phyloP scores from a whole-genome alignment of 2,888 invertebrate genomes.

The Stratiomys singularior region DNA sequence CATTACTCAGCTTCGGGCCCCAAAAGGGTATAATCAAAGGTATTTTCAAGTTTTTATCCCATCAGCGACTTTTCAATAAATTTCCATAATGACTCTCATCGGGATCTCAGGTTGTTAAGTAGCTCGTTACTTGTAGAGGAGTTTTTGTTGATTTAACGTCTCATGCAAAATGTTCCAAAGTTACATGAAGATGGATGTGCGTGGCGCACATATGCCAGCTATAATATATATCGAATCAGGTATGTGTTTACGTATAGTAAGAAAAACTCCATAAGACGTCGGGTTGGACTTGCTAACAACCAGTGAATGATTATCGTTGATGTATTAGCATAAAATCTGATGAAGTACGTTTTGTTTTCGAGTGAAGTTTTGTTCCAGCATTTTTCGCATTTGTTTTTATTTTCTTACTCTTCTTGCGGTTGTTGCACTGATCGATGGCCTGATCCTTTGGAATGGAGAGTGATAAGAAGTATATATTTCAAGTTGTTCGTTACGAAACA shows the following conservation, averaged over 20 bases:
- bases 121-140: conserved; percentile 44
- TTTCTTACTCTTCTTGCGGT: neutral
- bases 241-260: no score
- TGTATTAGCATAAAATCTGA: conserved; percentile 44
- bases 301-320: conserved; percentile 39
- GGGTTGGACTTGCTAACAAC: conserved; percentile 28
- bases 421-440: neutral
- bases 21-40: conserved; percentile 46
- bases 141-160: conserved; percentile 45
- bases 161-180: conserved; percentile 25
- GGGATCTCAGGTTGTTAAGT: conserved; percentile 40
- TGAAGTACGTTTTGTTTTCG: conserved; percentile 1
- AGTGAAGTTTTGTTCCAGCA: neutral
- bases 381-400: neutral
- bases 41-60: conserved; percentile 46
- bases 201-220: neutral
- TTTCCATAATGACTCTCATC: conserved; percentile 48
- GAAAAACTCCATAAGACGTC: no score
- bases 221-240: no score
- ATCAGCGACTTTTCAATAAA: conserved; percentile 47
- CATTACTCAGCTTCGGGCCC: neutral
- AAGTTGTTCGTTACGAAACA: no score
- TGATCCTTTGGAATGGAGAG: no score
- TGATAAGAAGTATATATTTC: no score
- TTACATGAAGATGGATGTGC: neutral